phyloP scores from a whole-genome alignment of 1,140 invertebrate genomes.

The Caerostris darwini region DNA sequence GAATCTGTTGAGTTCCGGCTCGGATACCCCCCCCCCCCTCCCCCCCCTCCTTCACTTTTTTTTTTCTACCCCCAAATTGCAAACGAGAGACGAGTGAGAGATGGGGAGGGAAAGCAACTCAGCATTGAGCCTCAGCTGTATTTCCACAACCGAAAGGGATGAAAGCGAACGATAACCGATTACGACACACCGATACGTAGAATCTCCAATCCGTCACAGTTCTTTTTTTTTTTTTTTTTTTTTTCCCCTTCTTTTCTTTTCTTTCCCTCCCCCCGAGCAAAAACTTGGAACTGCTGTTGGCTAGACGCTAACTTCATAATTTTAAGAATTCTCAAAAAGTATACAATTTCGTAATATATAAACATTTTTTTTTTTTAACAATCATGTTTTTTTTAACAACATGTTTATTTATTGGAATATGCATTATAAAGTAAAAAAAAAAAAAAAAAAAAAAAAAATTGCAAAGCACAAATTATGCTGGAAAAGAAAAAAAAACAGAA shows the following conservation, averaged over 20 bases:
- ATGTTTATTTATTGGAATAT: too few relatives aligned
- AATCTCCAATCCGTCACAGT: constrained; percentile 19
- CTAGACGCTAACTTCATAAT: background rate
- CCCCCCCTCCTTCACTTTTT: background rate
- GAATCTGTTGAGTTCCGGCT: constrained; percentile 56
- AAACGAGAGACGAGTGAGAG: constrained; percentile 11
- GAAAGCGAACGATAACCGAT: constrained; percentile 39
- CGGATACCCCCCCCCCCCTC: background rate
- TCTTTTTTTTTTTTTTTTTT: background rate
- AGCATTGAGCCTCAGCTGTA: background rate
- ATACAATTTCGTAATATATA: too few relatives aligned
- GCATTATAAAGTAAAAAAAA: too few relatives aligned
- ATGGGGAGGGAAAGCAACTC: background rate
- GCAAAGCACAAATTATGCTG: too few relatives aligned
- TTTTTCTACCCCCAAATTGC: background rate
- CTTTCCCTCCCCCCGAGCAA: background rate
- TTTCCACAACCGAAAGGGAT: constrained; percentile 28
- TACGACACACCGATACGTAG: constrained; percentile 23
- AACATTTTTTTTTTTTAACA: too few relatives aligned
- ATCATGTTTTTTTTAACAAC: too few relatives aligned
- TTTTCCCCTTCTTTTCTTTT: too few relatives aligned
- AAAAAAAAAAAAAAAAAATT: too few relatives aligned
- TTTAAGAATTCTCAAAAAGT: too few relatives aligned
- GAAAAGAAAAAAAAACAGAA: too few relatives aligned
- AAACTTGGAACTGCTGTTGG: background rate